phyloP scores from a whole-genome alignment of 2,888 invertebrate genomes.

The Yponomeuta malinellus region DNA sequence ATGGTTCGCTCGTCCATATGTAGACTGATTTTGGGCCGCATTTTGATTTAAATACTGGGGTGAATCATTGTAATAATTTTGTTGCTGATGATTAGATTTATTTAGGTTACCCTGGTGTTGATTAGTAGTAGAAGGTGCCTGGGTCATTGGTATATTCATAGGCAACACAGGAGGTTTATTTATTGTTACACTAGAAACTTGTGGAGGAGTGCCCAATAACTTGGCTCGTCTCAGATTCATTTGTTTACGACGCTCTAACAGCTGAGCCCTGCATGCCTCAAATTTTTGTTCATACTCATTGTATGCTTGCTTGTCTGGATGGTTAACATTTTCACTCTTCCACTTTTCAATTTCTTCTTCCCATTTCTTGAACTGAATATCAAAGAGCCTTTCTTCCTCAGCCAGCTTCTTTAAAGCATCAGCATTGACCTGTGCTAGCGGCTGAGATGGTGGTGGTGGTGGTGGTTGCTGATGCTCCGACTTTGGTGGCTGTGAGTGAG shows the following conservation, averaged over 20 bases:
- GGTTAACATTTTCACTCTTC: slow-evolving; percentile 93
- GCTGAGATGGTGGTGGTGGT: slow-evolving; percentile 21
- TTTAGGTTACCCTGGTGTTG: background rate
- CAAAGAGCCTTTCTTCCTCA: slow-evolving; percentile 89
- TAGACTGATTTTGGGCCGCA: slow-evolving; percentile 29
- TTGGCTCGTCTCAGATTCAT: slow-evolving; percentile 81
- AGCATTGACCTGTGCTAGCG: slow-evolving; percentile 34
- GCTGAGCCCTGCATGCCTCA: slow-evolving; percentile 86
- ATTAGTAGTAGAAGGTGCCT: background rate
- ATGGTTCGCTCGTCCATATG: slow-evolving; percentile 34
- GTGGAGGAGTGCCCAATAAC: slow-evolving; percentile 34
- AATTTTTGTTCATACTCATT: slow-evolving; percentile 91
- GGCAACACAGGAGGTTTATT: slow-evolving; percentile 8
- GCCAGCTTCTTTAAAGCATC: slow-evolving; percentile 60
- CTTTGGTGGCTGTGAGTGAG: slow-evolving; percentile 8
- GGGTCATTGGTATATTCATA: background rate
- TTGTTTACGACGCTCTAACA: slow-evolving; percentile 86
- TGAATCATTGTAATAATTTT: slow-evolving; percentile 16
- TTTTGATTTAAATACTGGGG: slow-evolving; percentile 10
- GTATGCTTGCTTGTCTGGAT: slow-evolving; percentile 92
- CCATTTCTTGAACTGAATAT: slow-evolving; percentile 93
- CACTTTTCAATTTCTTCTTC: slow-evolving; percentile 93
- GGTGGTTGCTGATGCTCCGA: slow-evolving; percentile 15
- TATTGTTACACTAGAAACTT: slow-evolving; percentile 32
- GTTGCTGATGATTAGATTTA: slow-evolving; percentile 10